Percentiles rank a stretch among this genome's conserved stretches.
These are phyloP conservation scores for Dermochelys coriacea DNA, from an alignment of 2,797 vertebrate genomes.

Conservation along the genomic window DNA sequence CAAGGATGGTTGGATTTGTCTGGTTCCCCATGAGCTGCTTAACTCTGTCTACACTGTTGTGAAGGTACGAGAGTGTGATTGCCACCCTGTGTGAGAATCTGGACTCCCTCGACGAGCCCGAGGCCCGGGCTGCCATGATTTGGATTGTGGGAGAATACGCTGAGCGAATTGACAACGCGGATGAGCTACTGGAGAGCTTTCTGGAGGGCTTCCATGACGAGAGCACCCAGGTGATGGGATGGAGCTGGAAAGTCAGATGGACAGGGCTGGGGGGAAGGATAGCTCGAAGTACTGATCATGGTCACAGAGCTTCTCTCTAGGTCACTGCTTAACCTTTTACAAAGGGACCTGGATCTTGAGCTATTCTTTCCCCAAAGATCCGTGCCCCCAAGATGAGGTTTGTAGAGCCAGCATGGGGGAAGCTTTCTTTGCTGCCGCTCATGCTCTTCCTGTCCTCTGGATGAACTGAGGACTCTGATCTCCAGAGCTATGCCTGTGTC, in stretches of 20 bases:
- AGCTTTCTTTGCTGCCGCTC: not conserved
- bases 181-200: conserved; percentile 85
- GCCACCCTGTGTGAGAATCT: conserved; percentile 85
- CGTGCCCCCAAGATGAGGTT: not conserved
- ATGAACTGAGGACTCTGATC: not conserved
- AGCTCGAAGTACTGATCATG: no score
- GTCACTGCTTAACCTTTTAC: not conserved
- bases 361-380: not conserved
- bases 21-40: not conserved
- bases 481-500: not conserved
- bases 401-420: not conserved
- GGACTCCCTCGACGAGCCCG: conserved; percentile 83
- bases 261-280: not conserved
- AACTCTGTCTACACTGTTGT: fast-evolving
- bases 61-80: conserved; percentile 83
- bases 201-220: conserved; percentile 86
- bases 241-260: not conserved
- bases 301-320: not conserved
- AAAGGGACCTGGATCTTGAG: not conserved
- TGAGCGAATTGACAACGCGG: conserved; percentile 83
- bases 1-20: fast-evolving
- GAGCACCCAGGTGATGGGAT: conserved; percentile 82
- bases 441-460: not conserved
- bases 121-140: conserved; percentile 86
- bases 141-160: conserved; percentile 87